Evolutionary conservation across 2,888 invertebrate species (phyloP), one percentile per base, ranked within the genome.

Genomic region (Scrobipalpa atriplicella): DNA sequence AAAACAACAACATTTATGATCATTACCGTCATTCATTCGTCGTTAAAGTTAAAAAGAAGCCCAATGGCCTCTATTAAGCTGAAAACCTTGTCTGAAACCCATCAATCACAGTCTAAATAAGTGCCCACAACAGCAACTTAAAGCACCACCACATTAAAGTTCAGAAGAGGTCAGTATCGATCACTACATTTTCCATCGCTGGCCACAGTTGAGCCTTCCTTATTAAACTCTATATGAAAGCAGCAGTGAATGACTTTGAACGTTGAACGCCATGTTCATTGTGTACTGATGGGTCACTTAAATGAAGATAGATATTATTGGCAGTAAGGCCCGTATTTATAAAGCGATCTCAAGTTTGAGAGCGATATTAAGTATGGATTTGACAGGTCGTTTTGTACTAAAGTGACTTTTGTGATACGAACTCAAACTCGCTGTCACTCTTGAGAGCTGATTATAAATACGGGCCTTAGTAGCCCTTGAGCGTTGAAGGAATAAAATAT

Each of bases 221-320:
- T 47, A n/a, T 1, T n/a, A 7, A 47, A 5, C 5, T 13, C 47
- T 47, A n/a, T n/a, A 47, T n/a, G 5, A 6, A 16, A n/a, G 13
- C 0, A n/a, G 47, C n/a, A 47, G n/a, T 47, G 47, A n/a, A 47
- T n/a, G 1, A 13, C n/a, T n/a, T 16, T 47, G 1, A 11, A n/a
- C 6, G 6, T n/a, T n/a, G 13, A 47, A n/a, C n/a, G n/a, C n/a
- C n/a, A 5, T 41, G 11, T 41, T 29, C 29, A 29, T 2, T 29
- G 29, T 29, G 29, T 3, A 5, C 5, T 29, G 5, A 2, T 29
- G 13, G 13, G 47, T 47, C 13, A 16, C n/a, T 16, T 47, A n/a
- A 47, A 47, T 47, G 47, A n/a, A 47, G 47, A 47, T 47, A n/a
- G n/a, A 47, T 47, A 47, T 16, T 47, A 47, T 47, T 47, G n/a